Evolutionary conservation across 2,797 vertebrate species (phyloP).

Genomic region (Sciurus carolinensis): DNA sequence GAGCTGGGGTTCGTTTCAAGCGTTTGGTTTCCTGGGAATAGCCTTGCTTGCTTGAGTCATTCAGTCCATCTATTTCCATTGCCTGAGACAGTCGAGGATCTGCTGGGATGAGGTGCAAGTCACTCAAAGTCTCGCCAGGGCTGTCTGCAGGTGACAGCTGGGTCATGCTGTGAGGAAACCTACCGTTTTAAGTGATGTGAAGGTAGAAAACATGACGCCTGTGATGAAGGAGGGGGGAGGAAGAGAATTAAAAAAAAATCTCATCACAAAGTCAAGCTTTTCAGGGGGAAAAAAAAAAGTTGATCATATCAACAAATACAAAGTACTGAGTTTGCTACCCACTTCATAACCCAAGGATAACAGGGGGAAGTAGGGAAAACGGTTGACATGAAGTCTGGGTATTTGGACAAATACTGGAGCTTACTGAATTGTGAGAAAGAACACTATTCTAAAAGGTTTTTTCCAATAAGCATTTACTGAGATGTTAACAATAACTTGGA

Average conservation of each 20-base stretch:
- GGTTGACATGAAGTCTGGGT: background rate
- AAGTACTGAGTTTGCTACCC: background rate
- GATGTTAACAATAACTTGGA: background rate
- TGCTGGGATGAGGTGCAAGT: constrained; percentile 81
- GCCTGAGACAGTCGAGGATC: constrained; percentile 84
- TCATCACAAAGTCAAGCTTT: constrained; percentile 63
- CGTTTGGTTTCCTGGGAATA: constrained; percentile 95
- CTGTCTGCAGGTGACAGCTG: constrained; percentile 82
- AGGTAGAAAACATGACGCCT: constrained; percentile 96
- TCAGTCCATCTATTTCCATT: constrained; percentile 94
- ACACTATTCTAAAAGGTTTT: background rate
- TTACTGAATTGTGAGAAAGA: background rate
- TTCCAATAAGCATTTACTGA: background rate
- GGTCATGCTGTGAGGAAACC: constrained; percentile 82
- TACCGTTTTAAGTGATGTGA: constrained; percentile 92
- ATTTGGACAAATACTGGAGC: background rate
- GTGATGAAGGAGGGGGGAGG: constrained; percentile 66
- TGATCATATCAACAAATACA: constrained; percentile 41
- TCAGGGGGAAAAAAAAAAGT: constrained; percentile 18
- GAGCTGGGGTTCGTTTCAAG: constrained; percentile 93
- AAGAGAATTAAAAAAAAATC: background rate
- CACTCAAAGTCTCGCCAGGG: constrained; percentile 84
- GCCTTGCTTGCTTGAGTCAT: constrained; percentile 91
- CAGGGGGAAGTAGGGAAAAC: background rate
- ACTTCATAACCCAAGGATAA: background rate